Base-by-base conservation (phyloP, 2,888 invertebrate genomes). In the Melanargia galathea region DNA sequence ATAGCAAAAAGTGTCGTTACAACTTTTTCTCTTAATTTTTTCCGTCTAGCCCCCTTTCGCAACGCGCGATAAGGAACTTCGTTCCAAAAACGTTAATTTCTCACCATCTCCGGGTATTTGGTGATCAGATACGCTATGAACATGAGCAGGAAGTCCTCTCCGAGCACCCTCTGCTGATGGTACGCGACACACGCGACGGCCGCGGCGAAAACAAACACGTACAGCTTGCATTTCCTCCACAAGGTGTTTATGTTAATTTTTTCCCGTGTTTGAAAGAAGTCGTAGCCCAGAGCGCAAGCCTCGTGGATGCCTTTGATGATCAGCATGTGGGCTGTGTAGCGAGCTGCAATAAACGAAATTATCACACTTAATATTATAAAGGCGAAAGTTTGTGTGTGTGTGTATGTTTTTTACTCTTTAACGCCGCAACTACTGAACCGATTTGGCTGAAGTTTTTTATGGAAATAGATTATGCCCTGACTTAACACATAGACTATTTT, bases 81-180 rank as follows among this genome's bases (percentile, higher is more conserved):
- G n/a, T n/a, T n/a, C n/a, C n/a, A n/a, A n/a, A n/a, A n/a, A n/a
- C n/a, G n/a, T n/a, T n/a, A n/a, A n/a, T n/a, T n/a, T 30, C 85
- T 79, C 63, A 87, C 86, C 71, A 79, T 74, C 63, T 80, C 75
- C 1, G 77, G 74, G 72, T 78, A 83, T 45, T 78, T 78, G 0
- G 73, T 64, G 16, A 83, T 38, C 0, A 85, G 58, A 40, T 75
- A 75, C 0, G 79, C 86, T 0, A 79, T 61, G 30, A 77, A 77
- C 0, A 85, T 58, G 16, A 75, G 64, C 0, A 78, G 55, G 56
- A 86, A 82, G 4, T 83, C 82, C 4, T 75, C 72, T 0, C 60
- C 70, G 1, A 82, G 68, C 0, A 83, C 8, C 3, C 43, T 64
- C 62, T 79, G 69, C 0, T 74, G 70, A 5, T 58, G 69, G 30